Base-by-base conservation (phyloP, 2,888 invertebrate species). In the Epirrhoe tristata region DNA sequence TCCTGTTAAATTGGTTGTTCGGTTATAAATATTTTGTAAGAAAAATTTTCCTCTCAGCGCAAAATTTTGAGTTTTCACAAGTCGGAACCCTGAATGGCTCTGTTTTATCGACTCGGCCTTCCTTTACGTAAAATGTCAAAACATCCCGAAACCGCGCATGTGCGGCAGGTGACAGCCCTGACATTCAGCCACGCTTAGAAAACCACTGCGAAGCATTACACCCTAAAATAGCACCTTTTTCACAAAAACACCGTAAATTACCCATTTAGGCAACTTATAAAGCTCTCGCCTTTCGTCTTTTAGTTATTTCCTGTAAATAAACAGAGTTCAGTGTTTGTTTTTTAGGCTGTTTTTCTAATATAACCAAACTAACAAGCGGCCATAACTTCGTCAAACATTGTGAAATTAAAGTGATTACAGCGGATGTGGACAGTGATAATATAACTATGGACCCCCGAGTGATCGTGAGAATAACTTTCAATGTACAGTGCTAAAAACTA, bases 61-160 rank as follows among this genome's bases (percentile, higher is more conserved):
- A 43, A 12, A 16, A 34, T 57, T 57, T 52, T 39, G 14, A 12
- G 7, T 6, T 43, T 32, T 57, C 14, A 52, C 52, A 63, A 16
- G 39, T 52, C 12, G 32, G 8, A 57, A 36, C 58, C 32, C 24
- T 53, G 6, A 52, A 36, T 54, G 62, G 54, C 57, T 60, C 86
- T 86, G 85, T 81, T 90, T 90, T 91, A 91, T 87, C 90, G 90
- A 90, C 89, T 77, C 75, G 71, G 74, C 74, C 76, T 71, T 74
- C 74, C 75, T 71, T 75, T 74, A 79, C 81, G 81, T 75, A 76
- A 74, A 43, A 75, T 89, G 86, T 89, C 90, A 89, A 83, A 86
- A 78, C 50, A 63, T 52, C 66, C 34, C 24, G 63, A 54, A 39
- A 81, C 32, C 74, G 88, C 91, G 91, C 91, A 91, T 89, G 90